Percentiles rank a stretch among this genome's conserved stretches.
Evolutionary conservation across 2,888 invertebrate genomes (phyloP).

Genomic region (Liopterus haemorrhoidalis): DNA sequence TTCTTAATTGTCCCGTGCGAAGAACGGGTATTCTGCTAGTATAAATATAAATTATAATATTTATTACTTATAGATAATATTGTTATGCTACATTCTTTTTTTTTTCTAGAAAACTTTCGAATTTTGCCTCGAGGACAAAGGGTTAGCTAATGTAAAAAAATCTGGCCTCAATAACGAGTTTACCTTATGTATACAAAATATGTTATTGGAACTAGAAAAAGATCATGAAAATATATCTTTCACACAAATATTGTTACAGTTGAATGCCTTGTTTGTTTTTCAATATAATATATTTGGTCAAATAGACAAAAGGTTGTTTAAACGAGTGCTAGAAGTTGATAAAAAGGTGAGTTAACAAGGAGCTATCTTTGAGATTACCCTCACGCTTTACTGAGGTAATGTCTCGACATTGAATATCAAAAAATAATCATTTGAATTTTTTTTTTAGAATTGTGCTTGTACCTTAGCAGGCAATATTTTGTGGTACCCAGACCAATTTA

Average conservation of each 20-base stretch:
- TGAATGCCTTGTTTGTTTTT: conserved; percentile 63
- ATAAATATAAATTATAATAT: too few relatives aligned
- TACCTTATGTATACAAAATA: conserved; percentile 57
- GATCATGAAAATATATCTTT: conserved; percentile 49
- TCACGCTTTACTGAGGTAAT: neutral
- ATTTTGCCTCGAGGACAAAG: conserved; percentile 39
- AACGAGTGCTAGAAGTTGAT: conserved; percentile 67
- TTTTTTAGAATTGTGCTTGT: conserved; percentile 65
- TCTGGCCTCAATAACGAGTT: conserved; percentile 56
- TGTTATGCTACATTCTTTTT: too few relatives aligned
- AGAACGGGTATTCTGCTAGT: too few relatives aligned
- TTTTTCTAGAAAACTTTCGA: conserved; percentile 39
- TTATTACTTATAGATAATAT: conserved; percentile 34
- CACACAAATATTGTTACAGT: conserved; percentile 57
- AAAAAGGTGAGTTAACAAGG: conserved; percentile 56
- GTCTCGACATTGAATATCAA: conserved; percentile 13
- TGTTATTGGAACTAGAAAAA: conserved; percentile 58
- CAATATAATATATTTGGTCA: conserved; percentile 67
- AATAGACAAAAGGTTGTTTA: conserved; percentile 70
- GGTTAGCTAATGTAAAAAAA: conserved; percentile 39
- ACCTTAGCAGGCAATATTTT: conserved; percentile 72
- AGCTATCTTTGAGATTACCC: conserved; percentile 8
- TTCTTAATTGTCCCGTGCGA: too few relatives aligned
- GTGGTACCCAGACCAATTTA: conserved; percentile 82
- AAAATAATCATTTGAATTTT: conserved; percentile 10